Evolutionary conservation across 2,113 vertebrate genomes (phyloP), one percentile per base, ranked within the genome.

Genomic region (Serinus canaria): DNA sequence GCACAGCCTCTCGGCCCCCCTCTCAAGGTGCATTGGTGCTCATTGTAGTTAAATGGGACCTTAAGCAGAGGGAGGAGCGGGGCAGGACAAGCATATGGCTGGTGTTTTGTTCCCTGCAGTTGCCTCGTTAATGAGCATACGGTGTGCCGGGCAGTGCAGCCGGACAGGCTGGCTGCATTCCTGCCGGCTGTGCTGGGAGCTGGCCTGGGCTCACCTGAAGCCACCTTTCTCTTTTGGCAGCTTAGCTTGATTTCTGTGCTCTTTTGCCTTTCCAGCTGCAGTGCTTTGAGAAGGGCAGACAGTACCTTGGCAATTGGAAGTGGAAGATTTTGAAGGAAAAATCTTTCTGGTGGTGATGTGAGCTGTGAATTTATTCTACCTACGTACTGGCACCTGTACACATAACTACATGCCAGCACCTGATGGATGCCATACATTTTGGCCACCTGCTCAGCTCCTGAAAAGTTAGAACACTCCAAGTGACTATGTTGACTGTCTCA

Each of bases 131-230:
- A 44, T 4, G 17, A 58, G n/a, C 87, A 18, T 2, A 21, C 0
- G 13, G 39, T 53, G 23, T n/a, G 56, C n/a, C 0, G 11, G 62
- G 53, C 0, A 0, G 6, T 16, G 86, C 31, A 9, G 67, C 4
- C 1, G 0, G 0, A 46, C 19, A 10, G n/a, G 41, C 41, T 77
- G 89, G 78, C 82, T 77, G 49, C 13, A 0, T 0, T 6, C 73
- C 63, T 8, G 28, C 21, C 0, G 1, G 43, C 24, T 1, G 10
- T 28, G 31, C 63, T 86, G 76, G 72, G 63, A 49, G 31, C 37
- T 10, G 2, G 31, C 55, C 76, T 44, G 31, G 22, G 46, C 25
- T 74, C 77, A 94, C 89, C 91, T 92, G 46, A 7, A 74, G 25
- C 37, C 9, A 19, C 55, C 50, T 66, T 86, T 27, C 39, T 64